Percentiles rank a stretch among this genome's conserved stretches.
Conservation (phyloP, 1,140 invertebrate genomes). For the Penaeus japonicus region DNA sequence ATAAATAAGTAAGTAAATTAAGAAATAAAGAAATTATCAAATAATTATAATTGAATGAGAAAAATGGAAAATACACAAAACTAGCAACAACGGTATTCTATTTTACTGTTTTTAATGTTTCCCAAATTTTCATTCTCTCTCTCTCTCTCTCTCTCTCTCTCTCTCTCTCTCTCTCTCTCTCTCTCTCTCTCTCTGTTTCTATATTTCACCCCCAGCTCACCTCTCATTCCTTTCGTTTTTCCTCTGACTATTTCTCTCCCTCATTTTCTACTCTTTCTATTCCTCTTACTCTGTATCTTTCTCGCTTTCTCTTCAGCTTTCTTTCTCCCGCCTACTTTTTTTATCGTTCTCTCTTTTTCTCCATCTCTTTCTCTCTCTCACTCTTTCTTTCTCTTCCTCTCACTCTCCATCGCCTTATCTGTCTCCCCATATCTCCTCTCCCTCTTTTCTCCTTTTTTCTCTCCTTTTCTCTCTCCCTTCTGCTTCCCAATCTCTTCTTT, state of each 20-base stretch:
- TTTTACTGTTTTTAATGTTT: not conserved
- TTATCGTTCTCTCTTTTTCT: not conserved
- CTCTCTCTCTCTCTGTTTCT: slow-evolving; percentile 18
- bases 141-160: not conserved
- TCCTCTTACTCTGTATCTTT: not conserved
- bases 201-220: not conserved
- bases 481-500: not conserved
- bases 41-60: no score
- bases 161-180: slow-evolving; percentile 27
- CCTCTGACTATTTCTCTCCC: not conserved
- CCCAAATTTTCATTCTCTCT: not conserved
- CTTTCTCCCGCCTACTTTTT: not conserved
- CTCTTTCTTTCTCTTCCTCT: not conserved
- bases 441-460: not conserved
- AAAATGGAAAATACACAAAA: no score
- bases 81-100: not conserved
- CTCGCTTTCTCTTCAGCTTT: not conserved
- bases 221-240: not conserved
- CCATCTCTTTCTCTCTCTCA: not conserved
- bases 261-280: not conserved
- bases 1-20: no score
- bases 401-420: not conserved
- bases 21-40: no score
- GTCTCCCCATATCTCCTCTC: not conserved
- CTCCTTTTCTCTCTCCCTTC: not conserved